Percentiles rank a stretch among this genome's conserved stretches.
phyloP scores from a whole-genome alignment of 2,888 invertebrate genomes.

The Hecatera dysodea region DNA sequence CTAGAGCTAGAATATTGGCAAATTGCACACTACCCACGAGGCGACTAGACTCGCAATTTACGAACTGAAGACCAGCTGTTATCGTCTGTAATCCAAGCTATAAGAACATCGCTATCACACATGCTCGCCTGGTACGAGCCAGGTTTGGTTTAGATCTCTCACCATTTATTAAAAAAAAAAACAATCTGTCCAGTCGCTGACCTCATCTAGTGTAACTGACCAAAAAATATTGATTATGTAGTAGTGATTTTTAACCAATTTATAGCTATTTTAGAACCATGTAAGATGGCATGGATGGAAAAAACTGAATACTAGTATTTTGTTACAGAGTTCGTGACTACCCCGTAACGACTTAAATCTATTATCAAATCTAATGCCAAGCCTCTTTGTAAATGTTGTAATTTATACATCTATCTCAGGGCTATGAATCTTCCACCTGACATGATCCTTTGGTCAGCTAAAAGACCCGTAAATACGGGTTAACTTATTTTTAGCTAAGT shows the following conservation, averaged over 20 bases:
- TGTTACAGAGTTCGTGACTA: too few relatives aligned
- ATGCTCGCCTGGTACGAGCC: background rate
- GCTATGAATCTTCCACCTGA: slow-evolving; percentile 28
- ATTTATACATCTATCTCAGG: background rate
- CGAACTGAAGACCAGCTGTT: slow-evolving; percentile 22
- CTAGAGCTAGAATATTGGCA: slow-evolving; percentile 33
- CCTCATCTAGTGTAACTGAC: too few relatives aligned
- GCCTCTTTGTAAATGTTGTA: background rate
- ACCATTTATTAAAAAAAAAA: background rate
- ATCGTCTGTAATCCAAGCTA: background rate
- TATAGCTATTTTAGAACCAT: too few relatives aligned
- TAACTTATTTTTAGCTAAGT: slow-evolving; percentile 16
- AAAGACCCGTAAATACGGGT: background rate
- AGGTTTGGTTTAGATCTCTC: background rate
- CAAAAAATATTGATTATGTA: too few relatives aligned
- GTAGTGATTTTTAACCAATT: too few relatives aligned
- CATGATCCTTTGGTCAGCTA: slow-evolving; percentile 15
- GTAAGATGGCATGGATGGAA: too few relatives aligned
- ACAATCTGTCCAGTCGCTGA: too few relatives aligned
- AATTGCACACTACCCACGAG: slow-evolving; percentile 30
- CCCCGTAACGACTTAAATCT: too few relatives aligned
- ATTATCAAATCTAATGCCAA: background rate
- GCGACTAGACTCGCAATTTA: slow-evolving; percentile 24
- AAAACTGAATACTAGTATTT: too few relatives aligned
- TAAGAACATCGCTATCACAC: background rate